phyloP scores from a whole-genome alignment of 2,888 invertebrate genomes.

The Drosophila peninsularis region DNA sequence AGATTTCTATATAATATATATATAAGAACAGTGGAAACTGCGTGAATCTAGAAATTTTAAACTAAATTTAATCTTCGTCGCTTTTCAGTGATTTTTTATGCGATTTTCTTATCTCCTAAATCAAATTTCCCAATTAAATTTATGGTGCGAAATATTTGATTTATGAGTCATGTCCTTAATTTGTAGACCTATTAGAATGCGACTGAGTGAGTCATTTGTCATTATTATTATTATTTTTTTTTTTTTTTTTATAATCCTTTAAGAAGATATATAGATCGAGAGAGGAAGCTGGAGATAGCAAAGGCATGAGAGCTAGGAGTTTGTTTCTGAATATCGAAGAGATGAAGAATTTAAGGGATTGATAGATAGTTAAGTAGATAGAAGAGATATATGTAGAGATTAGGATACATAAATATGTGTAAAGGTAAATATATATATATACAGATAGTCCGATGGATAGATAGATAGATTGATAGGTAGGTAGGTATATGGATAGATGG shows the following conservation, averaged over 20 bases:
- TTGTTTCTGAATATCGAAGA: too few species aligned
- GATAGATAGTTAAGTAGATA: too few species aligned
- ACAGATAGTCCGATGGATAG: too few species aligned
- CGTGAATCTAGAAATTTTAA: neutral
- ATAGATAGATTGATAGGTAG: neutral
- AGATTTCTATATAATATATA: neutral
- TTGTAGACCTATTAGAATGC: neutral
- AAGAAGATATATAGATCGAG: too few species aligned
- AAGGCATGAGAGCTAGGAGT: too few species aligned
- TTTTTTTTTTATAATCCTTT: neutral
- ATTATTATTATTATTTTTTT: neutral
- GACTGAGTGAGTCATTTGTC: slow-evolving; percentile 10
- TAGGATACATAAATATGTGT: too few species aligned
- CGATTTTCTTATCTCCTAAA: neutral
- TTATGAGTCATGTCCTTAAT: neutral
- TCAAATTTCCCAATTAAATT: neutral
- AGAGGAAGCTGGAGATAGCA: neutral
- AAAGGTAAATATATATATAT: too few species aligned
- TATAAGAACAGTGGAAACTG: neutral
- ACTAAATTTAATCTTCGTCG: neutral
- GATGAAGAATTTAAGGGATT: too few species aligned
- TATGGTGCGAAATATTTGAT: neutral
- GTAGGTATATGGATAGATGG: too few species aligned
- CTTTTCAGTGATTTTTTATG: neutral
- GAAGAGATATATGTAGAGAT: too few species aligned